These are phyloP conservation scores for Lemur catta DNA, from an alignment of 2,797 vertebrate species.

Conservation along the genomic window DNA sequence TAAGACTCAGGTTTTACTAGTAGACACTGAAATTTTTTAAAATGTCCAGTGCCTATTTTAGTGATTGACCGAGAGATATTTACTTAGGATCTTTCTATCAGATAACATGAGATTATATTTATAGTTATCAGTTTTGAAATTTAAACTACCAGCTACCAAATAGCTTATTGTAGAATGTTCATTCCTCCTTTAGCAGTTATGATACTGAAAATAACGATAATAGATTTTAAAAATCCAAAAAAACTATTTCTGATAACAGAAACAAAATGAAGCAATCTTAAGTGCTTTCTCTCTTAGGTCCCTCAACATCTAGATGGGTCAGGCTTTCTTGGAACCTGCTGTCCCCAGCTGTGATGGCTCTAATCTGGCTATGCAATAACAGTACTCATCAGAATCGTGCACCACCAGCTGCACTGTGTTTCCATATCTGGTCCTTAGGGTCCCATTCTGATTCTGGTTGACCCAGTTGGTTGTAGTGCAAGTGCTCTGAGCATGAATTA, in stretches of 20 bases:
- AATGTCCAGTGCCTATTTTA: not conserved
- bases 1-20: not conserved
- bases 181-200: not conserved
- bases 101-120: not conserved
- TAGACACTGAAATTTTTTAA: not conserved
- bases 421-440: conserved; percentile 35
- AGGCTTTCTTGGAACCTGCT: not conserved
- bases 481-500: conserved; percentile 60
- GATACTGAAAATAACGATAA: not conserved
- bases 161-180: not conserved
- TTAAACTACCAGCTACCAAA: not conserved
- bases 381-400: not conserved
- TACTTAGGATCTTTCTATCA: not conserved
- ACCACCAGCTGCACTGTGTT: conserved; percentile 58
- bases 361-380: not conserved
- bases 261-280: conserved; percentile 20
- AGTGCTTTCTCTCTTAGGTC: not conserved
- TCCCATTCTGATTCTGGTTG: not conserved
- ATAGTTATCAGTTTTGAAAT: conserved; percentile 31
- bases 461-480: conserved; percentile 4
- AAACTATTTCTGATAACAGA: not conserved
- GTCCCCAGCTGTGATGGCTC: not conserved
- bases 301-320: not conserved
- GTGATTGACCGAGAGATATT: not conserved
- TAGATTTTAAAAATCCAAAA: not conserved